Conservation (phyloP, 2,888 invertebrate genomes). For the Morpho achilles region DNA sequence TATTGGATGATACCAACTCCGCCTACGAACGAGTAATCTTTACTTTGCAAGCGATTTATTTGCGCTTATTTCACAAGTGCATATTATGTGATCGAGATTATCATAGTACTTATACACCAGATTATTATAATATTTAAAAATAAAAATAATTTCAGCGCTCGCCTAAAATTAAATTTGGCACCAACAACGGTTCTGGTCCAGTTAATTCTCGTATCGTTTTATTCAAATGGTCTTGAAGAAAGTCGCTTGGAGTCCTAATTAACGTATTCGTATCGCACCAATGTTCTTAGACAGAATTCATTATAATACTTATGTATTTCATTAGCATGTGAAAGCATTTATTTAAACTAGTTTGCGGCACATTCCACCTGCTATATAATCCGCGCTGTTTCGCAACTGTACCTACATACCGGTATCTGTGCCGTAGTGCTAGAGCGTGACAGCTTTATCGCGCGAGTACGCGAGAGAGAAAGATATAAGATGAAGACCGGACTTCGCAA, state of each 20-base stretch:
- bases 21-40: constrained; percentile 52
- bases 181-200: constrained; percentile 7
- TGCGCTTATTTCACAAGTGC: constrained; percentile 32
- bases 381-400: constrained; percentile 76
- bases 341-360: constrained; percentile 73
- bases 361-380: constrained; percentile 79
- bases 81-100: constrained; percentile 7
- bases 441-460: constrained; percentile 26
- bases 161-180: constrained; percentile 5
- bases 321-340: constrained; percentile 71
- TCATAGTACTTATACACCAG: neutral
- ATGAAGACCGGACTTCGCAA: constrained; percentile 66
- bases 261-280: constrained; percentile 27
- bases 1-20: constrained; percentile 66
- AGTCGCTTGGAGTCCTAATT: constrained; percentile 25
- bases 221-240: constrained; percentile 22
- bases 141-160: neutral
- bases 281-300: constrained; percentile 24
- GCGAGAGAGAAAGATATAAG: constrained; percentile 46
- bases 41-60: constrained; percentile 35
- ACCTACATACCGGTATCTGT: constrained; percentile 63
- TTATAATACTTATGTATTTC: constrained; percentile 44
- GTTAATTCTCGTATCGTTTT: constrained; percentile 19
- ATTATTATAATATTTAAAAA: neutral
- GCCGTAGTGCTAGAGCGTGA: constrained; percentile 60